A percentile compares a stretch with the other conserved stretches of the same genome.
These are phyloP conservation scores for Drosophila parabipectinata DNA, from an alignment of 1,140 invertebrate genomes.

Conservation along the genomic window DNA sequence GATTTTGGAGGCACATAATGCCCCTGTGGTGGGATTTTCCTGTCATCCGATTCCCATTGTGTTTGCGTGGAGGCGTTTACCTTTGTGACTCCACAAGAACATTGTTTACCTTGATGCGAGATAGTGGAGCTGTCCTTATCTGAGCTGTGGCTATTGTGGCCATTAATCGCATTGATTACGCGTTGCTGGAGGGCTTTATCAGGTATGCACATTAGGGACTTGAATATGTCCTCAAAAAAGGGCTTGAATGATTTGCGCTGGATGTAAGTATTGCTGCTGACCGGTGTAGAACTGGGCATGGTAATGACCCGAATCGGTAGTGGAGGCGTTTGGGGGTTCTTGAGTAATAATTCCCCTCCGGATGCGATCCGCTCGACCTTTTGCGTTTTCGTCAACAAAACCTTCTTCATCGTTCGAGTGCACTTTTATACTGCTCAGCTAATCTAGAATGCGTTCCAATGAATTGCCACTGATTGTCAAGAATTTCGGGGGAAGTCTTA, in stretches of 20 bases:
- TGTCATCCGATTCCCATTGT: constrained; percentile 4
- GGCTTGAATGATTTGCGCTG: constrained; percentile 62
- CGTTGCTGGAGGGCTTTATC: constrained; percentile 73
- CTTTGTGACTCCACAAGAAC: constrained; percentile 39
- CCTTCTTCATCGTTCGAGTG: constrained; percentile 60
- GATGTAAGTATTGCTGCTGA: constrained; percentile 50
- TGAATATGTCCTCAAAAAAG: constrained; percentile 71
- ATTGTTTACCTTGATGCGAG: constrained; percentile 49
- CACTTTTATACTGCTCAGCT: background rate
- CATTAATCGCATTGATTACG: constrained; percentile 75
- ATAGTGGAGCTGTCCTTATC: constrained; percentile 49
- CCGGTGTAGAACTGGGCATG: constrained; percentile 11
- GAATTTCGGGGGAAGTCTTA: constrained; percentile 36
- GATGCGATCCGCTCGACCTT: constrained; percentile 25
- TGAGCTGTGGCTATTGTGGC: constrained; percentile 3
- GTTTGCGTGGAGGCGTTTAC: constrained; percentile 61
- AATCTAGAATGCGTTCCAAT: background rate
- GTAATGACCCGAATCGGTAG: constrained; percentile 23
- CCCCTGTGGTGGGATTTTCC: background rate
- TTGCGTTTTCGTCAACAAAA: constrained; percentile 65
- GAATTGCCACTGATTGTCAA: background rate
- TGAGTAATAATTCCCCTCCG: constrained; percentile 16
- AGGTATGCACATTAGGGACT: constrained; percentile 61
- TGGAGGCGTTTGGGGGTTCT: background rate
- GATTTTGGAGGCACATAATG: background rate